These are phyloP conservation scores for Plusia festucae DNA, from an alignment of 2,888 invertebrate genomes.

Conservation along the genomic window DNA sequence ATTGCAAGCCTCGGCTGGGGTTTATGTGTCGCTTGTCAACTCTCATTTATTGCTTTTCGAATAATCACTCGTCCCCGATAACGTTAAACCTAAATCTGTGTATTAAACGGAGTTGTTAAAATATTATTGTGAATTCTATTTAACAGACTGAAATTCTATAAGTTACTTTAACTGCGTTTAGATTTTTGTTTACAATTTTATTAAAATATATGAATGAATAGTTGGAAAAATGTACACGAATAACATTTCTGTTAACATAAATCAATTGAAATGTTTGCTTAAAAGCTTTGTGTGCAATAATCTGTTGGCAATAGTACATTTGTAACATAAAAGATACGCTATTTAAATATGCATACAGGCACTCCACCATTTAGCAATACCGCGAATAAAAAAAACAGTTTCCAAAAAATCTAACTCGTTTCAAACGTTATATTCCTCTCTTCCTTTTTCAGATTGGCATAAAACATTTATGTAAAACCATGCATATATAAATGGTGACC, in stretches of 20 bases:
- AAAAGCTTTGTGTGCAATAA: slow-evolving; percentile 4
- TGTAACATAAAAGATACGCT: not conserved
- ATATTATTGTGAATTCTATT: not conserved
- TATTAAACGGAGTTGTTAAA: slow-evolving; percentile 24
- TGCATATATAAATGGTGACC: slow-evolving; percentile 27
- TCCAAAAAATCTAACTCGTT: slow-evolving; percentile 1
- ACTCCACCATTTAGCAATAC: slow-evolving; percentile 5
- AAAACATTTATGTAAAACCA: slow-evolving; percentile 9
- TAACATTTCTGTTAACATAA: not conserved
- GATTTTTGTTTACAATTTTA: not conserved
- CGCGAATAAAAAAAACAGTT: not conserved
- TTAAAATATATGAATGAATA: not conserved
- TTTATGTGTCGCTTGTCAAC: slow-evolving; percentile 76
- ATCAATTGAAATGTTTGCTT: not conserved
- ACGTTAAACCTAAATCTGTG: slow-evolving; percentile 33
- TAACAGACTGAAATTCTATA: not conserved
- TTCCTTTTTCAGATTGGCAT: not conserved
- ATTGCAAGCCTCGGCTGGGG: slow-evolving; percentile 73
- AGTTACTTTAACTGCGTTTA: not conserved
- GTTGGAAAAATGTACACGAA: not conserved
- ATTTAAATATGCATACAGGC: not conserved
- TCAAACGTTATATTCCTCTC: slow-evolving; percentile 3
- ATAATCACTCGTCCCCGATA: slow-evolving; percentile 68
- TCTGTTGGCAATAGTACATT: not conserved
- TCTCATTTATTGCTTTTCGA: slow-evolving; percentile 68